Evolutionary conservation across 2,797 vertebrate species (phyloP).

Genomic region (Triplophysa yarkandensis): DNA sequence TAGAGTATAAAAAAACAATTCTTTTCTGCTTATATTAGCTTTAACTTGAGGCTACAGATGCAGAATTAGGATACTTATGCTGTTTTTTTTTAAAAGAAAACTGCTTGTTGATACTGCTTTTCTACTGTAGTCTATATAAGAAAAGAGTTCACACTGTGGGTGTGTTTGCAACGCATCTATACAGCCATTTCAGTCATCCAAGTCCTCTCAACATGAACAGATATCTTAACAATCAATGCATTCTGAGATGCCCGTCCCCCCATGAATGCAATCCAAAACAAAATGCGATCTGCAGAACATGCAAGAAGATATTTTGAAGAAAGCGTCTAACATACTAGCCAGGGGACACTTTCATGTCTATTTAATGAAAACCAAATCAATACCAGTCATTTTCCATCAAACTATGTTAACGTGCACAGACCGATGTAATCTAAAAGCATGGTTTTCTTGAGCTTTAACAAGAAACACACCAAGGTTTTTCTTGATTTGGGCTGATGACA

Average conservation of each 20-base stretch:
- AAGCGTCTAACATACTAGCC: no score
- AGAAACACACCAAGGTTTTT: not conserved
- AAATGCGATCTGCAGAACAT: no score
- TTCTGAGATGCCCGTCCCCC: no score
- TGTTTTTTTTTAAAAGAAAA: not conserved
- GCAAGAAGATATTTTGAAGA: no score
- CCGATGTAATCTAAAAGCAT: not conserved
- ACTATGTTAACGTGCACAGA: not conserved
- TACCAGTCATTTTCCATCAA: not conserved
- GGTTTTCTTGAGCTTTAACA: not conserved
- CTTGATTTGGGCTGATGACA: not conserved
- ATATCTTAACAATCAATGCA: no score
- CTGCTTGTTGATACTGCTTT: not conserved
- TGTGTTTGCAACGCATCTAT: no score
- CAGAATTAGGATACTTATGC: not conserved
- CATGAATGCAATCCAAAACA: no score
- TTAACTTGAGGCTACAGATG: not conserved
- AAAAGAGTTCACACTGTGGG: no score
- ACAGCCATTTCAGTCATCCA: no score
- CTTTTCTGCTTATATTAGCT: not conserved
- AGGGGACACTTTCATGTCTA: no score
- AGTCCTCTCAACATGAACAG: no score
- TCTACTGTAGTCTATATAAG: not conserved
- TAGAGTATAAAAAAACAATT: slow-evolving; percentile 4
- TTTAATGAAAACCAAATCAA: no score